A percentile compares a stretch with the other conserved stretches of the same genome.
These are phyloP conservation scores for Acanthosepion pharaonis DNA, from an alignment of 2,888 invertebrate species.

Conservation along the genomic window DNA sequence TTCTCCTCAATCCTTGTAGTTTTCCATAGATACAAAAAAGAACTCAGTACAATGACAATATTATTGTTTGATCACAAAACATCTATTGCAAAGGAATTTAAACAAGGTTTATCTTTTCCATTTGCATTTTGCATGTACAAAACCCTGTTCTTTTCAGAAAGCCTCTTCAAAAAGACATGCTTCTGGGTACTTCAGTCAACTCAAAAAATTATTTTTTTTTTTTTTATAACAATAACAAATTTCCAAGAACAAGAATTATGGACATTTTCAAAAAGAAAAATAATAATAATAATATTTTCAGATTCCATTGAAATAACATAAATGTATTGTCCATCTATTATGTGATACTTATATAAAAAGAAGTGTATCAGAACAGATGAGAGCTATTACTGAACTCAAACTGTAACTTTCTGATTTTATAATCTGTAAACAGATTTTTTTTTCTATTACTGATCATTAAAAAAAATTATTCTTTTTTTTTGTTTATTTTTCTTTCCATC, in stretches of 20 bases:
- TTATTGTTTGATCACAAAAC: neutral
- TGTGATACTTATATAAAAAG: neutral
- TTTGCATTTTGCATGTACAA: neutral
- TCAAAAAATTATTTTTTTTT: neutral
- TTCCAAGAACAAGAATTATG: neutral
- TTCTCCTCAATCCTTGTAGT: neutral
- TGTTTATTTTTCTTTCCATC: neutral
- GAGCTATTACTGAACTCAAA: neutral
- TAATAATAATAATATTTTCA: neutral
- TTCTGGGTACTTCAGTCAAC: neutral
- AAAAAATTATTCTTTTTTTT: neutral
- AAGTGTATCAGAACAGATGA: neutral
- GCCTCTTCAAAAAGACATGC: neutral
- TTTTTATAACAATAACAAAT: neutral
- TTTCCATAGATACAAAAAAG: neutral
- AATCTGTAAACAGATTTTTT: neutral
- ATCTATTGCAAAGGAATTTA: conserved; percentile 33
- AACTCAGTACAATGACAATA: neutral
- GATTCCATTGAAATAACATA: neutral
- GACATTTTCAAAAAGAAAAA: neutral
- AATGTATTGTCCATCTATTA: neutral
- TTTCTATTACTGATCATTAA: neutral
- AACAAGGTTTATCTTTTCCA: neutral
- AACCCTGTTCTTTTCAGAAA: neutral
- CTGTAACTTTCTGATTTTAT: neutral